A percentile compares a stretch with the other conserved stretches of the same genome.
phyloP scores from a whole-genome alignment of 2,888 invertebrate genomes.

The Phyllotreta cruciferae region DNA sequence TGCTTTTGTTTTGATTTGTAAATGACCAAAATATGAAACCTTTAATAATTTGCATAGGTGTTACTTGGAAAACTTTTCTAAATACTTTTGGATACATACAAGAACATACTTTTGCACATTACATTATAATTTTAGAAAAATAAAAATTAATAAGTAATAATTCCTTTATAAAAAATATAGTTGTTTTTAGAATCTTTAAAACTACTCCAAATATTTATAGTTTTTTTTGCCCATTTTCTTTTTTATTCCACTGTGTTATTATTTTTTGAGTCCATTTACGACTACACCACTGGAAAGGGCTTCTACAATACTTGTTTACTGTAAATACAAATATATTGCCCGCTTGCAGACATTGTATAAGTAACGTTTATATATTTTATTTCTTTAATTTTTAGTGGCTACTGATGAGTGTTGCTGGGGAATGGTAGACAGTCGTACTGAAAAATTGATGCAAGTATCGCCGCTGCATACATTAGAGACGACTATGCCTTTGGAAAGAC shows the following conservation, averaged over 20 bases:
- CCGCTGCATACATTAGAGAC: constrained; percentile 57
- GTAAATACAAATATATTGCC: constrained; percentile 9
- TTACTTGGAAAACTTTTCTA: constrained; percentile 15
- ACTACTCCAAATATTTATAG: not conserved
- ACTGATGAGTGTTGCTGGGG: constrained; percentile 60
- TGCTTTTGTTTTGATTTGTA: constrained; percentile 16
- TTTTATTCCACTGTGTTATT: no score
- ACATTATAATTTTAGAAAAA: no score
- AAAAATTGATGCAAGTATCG: constrained; percentile 60
- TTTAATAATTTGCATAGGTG: constrained; percentile 10
- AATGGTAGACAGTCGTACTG: constrained; percentile 62
- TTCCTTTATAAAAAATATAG: no score
- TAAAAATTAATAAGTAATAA: no score
- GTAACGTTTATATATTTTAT: not conserved
- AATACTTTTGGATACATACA: no score
- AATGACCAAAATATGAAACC: constrained; percentile 14
- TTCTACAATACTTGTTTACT: not conserved
- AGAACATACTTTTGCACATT: no score
- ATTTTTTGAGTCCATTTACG: not conserved
- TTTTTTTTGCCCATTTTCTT: no score
- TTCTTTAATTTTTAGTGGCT: constrained; percentile 40
- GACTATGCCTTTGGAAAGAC: constrained; percentile 30
- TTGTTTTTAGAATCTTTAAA: no score
- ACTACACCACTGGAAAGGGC: not conserved
- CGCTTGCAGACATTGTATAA: constrained; percentile 21